A percentile compares a stretch with the other conserved stretches of the same genome.
phyloP scores from a whole-genome alignment of 1,140 invertebrate genomes.

The Medauroidea extradentata region DNA sequence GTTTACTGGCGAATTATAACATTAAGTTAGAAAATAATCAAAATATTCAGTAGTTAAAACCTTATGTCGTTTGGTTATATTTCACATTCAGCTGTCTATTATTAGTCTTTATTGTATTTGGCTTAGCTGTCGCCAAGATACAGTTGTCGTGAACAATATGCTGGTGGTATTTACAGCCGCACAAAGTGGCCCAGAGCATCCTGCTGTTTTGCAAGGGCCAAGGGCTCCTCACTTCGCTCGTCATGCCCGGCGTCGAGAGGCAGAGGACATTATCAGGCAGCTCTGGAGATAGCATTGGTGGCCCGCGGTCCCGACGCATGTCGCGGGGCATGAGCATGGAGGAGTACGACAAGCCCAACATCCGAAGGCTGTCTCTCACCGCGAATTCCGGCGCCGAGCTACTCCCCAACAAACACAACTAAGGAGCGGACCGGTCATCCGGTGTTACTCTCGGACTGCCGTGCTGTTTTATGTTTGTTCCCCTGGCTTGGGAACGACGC shows the following conservation, averaged over 20 bases:
- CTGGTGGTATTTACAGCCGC: constrained; percentile 55
- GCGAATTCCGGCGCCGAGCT: constrained; percentile 4
- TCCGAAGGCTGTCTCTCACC: constrained; percentile 66
- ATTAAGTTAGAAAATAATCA: too few relatives aligned
- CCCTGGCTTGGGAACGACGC: too few relatives aligned
- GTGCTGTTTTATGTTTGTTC: too few relatives aligned
- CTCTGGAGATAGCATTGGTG: constrained; percentile 44
- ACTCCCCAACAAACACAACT: constrained; percentile 11
- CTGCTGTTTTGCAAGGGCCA: constrained; percentile 78
- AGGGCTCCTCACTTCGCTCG: constrained; percentile 67
- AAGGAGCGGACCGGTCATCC: too few relatives aligned
- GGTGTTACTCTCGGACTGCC: too few relatives aligned
- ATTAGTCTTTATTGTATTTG: too few relatives aligned
- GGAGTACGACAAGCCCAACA: constrained; percentile 75
- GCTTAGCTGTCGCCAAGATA: too few relatives aligned
- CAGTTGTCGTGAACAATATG: too few relatives aligned
- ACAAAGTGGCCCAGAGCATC: constrained; percentile 74
- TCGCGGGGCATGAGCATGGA: constrained; percentile 73
- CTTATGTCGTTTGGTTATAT: too few relatives aligned
- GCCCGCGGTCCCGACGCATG: constrained; percentile 40
- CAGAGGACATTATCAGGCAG: constrained; percentile 53
- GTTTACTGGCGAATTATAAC: too few relatives aligned
- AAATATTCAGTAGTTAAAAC: too few relatives aligned
- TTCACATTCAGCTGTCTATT: too few relatives aligned
- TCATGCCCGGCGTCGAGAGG: constrained; percentile 64